Evolutionary conservation across 2,797 vertebrate species (phyloP).

Genomic region (Cossypha dichroa): DNA sequence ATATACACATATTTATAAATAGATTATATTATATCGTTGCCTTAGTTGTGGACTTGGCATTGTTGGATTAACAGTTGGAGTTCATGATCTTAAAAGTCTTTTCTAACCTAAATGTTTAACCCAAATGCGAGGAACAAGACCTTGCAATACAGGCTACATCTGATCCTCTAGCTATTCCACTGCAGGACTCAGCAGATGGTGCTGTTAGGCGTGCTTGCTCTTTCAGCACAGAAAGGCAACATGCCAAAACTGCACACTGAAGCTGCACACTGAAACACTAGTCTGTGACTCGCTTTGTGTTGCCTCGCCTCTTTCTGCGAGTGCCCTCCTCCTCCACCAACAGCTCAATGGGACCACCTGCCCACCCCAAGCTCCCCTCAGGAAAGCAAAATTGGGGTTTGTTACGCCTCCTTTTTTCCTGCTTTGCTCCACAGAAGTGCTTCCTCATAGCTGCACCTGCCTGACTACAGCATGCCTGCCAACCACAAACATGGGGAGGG

Average conservation of each 20-base stretch:
- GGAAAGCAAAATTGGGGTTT: not conserved
- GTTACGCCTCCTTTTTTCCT: not conserved
- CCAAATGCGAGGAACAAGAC: not conserved
- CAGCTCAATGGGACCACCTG: not conserved
- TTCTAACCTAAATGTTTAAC: not conserved
- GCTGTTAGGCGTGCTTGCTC: not conserved
- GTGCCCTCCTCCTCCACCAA: not conserved
- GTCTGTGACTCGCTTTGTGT: not conserved
- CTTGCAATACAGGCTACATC: not conserved
- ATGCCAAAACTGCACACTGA: not conserved
- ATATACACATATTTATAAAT: not conserved
- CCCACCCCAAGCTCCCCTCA: not conserved
- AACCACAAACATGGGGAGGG: fast-evolving
- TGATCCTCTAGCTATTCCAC: not conserved
- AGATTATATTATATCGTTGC: not conserved
- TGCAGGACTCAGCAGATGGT: not conserved
- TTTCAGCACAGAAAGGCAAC: not conserved
- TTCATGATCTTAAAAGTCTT: not conserved
- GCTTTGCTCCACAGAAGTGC: not conserved
- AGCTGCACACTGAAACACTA: not conserved
- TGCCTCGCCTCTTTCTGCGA: not conserved
- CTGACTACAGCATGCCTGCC: not conserved
- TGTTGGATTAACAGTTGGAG: not conserved
- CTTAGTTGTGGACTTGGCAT: not conserved
- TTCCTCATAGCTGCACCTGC: not conserved